Percentiles rank a stretch among this genome's conserved stretches.
phyloP scores from a whole-genome alignment of 2,888 invertebrate genomes.

The Plebejus anna region DNA sequence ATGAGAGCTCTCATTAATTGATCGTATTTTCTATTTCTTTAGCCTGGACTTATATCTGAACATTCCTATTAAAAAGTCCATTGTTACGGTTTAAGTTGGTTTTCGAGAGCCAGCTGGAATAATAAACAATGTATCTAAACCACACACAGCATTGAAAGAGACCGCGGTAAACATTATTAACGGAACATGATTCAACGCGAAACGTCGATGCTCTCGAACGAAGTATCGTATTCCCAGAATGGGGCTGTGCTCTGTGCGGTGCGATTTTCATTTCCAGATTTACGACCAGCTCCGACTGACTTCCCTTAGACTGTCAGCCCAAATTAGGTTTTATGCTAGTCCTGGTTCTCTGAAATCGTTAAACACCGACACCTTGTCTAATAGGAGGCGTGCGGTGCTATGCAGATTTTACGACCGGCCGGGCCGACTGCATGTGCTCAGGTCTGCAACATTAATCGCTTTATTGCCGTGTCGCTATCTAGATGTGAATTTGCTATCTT shows the following conservation, averaged over 20 bases:
- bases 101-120: not conserved
- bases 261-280: slow-evolving; percentile 18
- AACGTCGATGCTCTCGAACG: slow-evolving; percentile 36
- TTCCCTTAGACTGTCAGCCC: slow-evolving; percentile 32
- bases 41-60: not conserved
- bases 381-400: slow-evolving; percentile 49
- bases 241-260: slow-evolving; percentile 33
- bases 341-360: slow-evolving; percentile 52
- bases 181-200: slow-evolving; percentile 45
- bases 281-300: slow-evolving; percentile 2
- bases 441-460: slow-evolving; percentile 19
- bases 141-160: slow-evolving; percentile 32
- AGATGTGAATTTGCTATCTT: slow-evolving; percentile 4
- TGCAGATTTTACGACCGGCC: slow-evolving; percentile 47
- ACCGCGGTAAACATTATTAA: slow-evolving; percentile 34
- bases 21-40: too few relatives aligned
- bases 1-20: too few relatives aligned
- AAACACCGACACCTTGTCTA: slow-evolving; percentile 56
- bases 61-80: not conserved
- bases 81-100: not conserved
- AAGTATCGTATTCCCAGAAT: slow-evolving; percentile 41
- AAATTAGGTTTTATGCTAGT: slow-evolving; percentile 26
- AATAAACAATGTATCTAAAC: slow-evolving; percentile 27
- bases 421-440: not conserved
- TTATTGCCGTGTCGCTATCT: slow-evolving; percentile 22